A percentile compares a stretch with the other conserved stretches of the same genome.
Evolutionary conservation across 2,113 vertebrate species (phyloP).

Genomic region (Urocolius indicus): DNA sequence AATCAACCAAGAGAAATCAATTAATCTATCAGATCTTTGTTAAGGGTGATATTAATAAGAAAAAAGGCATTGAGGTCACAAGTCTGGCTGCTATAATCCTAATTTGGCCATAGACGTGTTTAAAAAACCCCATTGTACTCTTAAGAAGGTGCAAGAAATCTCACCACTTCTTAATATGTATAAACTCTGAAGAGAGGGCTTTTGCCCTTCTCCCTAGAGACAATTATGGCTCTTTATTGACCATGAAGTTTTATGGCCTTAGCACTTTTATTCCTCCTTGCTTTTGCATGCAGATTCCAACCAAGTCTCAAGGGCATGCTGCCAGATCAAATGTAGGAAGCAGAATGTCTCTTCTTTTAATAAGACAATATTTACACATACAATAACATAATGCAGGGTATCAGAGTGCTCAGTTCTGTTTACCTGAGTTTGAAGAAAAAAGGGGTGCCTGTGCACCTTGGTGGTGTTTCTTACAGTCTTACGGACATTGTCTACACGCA

Average conservation of each 20-base stretch:
- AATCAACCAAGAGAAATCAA: constrained; percentile 8
- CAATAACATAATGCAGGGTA: not conserved
- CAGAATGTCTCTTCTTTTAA: not conserved
- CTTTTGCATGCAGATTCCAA: not conserved
- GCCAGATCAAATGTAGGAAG: not conserved
- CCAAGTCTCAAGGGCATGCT: not conserved
- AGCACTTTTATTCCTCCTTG: not conserved
- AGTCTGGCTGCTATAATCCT: not conserved
- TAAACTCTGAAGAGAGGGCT: not conserved
- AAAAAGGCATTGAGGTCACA: not conserved
- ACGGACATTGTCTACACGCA: not conserved
- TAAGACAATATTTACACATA: not conserved
- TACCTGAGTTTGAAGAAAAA: not conserved
- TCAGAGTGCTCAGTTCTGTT: not conserved
- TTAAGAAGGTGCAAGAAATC: not conserved
- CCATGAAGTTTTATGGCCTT: not conserved
- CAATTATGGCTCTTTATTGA: not conserved
- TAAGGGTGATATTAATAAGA: not conserved
- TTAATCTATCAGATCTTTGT: not conserved
- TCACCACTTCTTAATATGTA: not conserved
- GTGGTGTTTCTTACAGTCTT: not conserved
- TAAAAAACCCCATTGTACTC: not conserved
- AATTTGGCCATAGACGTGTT: not conserved
- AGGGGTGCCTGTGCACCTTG: not conserved
- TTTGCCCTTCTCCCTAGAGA: not conserved